Base-by-base conservation (phyloP, 1,140 invertebrate genomes). In the Portunus trituberculatus region DNA sequence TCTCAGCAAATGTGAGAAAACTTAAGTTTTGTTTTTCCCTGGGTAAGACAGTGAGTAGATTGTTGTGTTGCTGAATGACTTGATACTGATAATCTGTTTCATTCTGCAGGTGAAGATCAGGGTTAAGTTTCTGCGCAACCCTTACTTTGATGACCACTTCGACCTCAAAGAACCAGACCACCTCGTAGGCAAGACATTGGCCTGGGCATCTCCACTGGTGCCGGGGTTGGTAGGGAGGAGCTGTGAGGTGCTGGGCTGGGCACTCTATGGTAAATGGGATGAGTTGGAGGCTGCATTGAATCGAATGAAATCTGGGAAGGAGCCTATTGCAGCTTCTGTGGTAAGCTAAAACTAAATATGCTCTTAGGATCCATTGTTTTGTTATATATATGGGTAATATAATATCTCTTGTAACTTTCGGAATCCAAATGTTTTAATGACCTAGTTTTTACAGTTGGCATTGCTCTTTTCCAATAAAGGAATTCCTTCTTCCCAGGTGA, bases 121-220 rank as follows among this genome's bases (percentile, higher is more conserved):
- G 93, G 98, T 99, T 0, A 97, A 97, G 87, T 99, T 98, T 97
- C 95, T 99, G 46, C 97, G 98, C 96, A 99, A 99, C 97, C 98
- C 98, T 4, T 98, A 97, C 97, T 98, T 98, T 97, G 99, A 99
- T 97, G 98, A 98, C 97, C 98, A 99, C 97, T 99, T 99, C 97
- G 98, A 99, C 97, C 97, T 99, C 4, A 97, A 97, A 94, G 98
- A 98, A 96, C 97, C 98, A 12, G 96, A 97, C 83, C 97, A 98
- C 96, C 97, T 98, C 45, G 97, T 98, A 83, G 99, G 98, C 10
- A 99, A 99, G 97, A 98, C 98, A 0, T 97, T 99, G 25, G 97
- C 97, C 83, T 97, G 97, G 96, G 52, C 84, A 3, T 82, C 95
- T 28, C 86, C 93, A 28, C 89, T 86, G 67, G 95, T 96, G 25